Evolutionary conservation across 2,888 invertebrate species (phyloP), one percentile per base, ranked within the genome.

Genomic region (Drosophila siamana): DNA sequence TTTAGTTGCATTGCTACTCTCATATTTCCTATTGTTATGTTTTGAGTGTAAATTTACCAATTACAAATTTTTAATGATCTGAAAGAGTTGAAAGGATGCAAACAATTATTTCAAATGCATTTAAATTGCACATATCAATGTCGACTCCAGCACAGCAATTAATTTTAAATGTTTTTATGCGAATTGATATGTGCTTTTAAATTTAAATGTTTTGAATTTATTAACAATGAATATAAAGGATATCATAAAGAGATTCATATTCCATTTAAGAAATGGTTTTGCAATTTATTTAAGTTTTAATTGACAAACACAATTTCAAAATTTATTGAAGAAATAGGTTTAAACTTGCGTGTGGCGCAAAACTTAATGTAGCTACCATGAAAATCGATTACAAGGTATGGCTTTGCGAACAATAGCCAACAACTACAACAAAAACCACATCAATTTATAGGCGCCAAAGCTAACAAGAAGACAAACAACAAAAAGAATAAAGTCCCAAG

Each of bases 1-100:
- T 33, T n/a, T 8, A 36, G 36, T 22, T 36, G 13, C 2, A 13
- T 33, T 13, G 9, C 36, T 1, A 7, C 19, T 19, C 19, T 1
- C 19, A 7, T 9, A 9, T 13, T 6, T 36, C 5, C 13, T 36
- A 11, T 43, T 48, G 15, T 26, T 44, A 62, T 63, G 63, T 41
- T 26, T 64, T 52, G 69, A 75, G 55, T 75, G 56, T 63, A 62
- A 74, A 74, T 72, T 65, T 70, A 69, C 69, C 60, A 48, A 75
- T 74, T 78, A 67, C 66, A 69, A 69, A 61, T 69, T 73, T 24
- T 30, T 36, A 36, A 36, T 36, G 6, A 36, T 36, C 7, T 7
- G 15, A 13, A 13, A 13, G 36, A 36, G 36, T 13, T 36, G 13
- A 13, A 13, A 7, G 36, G 13, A n/a, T 11, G 9, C 9, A 8